phyloP scores from a whole-genome alignment of 2,888 invertebrate species.

The Tridacna gigas region DNA sequence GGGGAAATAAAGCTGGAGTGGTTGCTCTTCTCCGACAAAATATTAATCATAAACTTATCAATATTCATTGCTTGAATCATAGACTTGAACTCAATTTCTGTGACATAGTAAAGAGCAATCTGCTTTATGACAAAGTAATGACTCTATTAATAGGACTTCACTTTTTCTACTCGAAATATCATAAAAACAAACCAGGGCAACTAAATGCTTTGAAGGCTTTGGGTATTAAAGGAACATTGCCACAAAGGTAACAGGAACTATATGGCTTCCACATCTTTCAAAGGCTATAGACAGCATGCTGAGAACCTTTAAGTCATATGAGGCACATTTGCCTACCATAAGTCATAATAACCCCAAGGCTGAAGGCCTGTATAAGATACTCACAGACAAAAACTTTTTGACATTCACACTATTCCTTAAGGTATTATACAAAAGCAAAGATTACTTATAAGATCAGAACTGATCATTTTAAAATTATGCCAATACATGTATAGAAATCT shows the following conservation, averaged over 20 bases:
- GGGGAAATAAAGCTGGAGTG: too few relatives aligned
- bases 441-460: too few relatives aligned
- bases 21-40: too few relatives aligned
- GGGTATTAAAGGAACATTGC: not conserved
- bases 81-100: too few relatives aligned
- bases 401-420: not conserved
- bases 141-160: not conserved
- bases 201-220: not conserved
- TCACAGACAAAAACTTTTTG: not conserved
- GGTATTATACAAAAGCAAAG: not conserved
- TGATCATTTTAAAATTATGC: too few relatives aligned
- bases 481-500: too few relatives aligned
- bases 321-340: not conserved
- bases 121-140: not conserved
- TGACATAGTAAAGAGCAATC: too few relatives aligned
- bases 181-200: not conserved
- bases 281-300: not conserved
- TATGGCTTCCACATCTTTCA: not conserved
- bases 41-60: too few relatives aligned
- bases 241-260: not conserved
- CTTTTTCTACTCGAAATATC: not conserved
- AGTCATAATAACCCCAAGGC: not conserved
- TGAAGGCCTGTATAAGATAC: not conserved
- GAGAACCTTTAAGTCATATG: not conserved
- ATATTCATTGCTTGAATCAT: too few relatives aligned